Conservation (phyloP, 2,888 invertebrate species). For the Idaea dimidiata region DNA sequence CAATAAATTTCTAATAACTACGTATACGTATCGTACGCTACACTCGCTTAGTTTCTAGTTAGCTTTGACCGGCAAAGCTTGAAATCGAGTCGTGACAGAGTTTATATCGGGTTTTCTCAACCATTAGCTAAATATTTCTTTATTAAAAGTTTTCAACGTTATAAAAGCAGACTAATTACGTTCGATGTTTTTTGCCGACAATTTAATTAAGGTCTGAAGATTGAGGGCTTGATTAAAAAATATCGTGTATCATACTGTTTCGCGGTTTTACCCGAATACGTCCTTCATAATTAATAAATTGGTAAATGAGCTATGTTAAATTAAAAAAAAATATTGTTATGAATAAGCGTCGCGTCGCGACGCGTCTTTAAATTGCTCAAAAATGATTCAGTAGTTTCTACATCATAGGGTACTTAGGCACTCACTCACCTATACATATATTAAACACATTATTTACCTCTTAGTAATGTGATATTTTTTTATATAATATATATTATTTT, state of each 20-base stretch:
- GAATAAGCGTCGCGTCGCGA: too few relatives aligned
- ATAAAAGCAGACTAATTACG: background rate
- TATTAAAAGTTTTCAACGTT: background rate
- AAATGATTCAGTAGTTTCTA: too few relatives aligned
- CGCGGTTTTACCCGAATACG: background rate
- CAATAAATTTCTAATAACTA: background rate
- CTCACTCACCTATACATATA: too few relatives aligned
- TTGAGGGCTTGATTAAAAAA: background rate
- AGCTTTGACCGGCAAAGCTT: background rate
- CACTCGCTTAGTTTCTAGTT: background rate
- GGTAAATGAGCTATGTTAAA: too few relatives aligned
- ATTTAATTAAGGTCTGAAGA: background rate
- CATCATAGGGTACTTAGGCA: too few relatives aligned
- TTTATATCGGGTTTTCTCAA: background rate
- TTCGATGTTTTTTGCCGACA: background rate
- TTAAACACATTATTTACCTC: too few relatives aligned
- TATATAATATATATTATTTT: too few relatives aligned
- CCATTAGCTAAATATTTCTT: background rate
- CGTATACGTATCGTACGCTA: too few relatives aligned
- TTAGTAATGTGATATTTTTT: too few relatives aligned
- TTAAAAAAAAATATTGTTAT: too few relatives aligned
- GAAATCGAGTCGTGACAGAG: background rate
- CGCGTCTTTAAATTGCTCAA: too few relatives aligned
- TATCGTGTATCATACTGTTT: background rate
- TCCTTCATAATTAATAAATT: too few relatives aligned